Base-by-base conservation (phyloP, 2,888 invertebrate species). In the Lepetodrilus schrolli region DNA sequence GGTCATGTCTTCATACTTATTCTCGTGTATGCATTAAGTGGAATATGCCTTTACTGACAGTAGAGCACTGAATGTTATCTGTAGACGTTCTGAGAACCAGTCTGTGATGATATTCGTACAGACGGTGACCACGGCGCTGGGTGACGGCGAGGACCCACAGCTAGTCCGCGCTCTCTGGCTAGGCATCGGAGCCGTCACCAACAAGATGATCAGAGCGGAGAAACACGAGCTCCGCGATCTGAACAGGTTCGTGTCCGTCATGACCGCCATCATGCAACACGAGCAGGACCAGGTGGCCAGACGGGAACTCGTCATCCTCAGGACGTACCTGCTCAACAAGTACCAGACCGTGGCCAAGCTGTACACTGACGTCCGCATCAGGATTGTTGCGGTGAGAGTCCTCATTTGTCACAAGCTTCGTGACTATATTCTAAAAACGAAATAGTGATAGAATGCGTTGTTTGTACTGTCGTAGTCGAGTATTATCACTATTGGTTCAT, bases 191-290 rank as follows among this genome's bases (percentile, higher is more conserved):
- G 72, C 81, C n/a, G 65, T 84, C 2, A 80, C 80, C 2, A 49
- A 77, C 69, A 81, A 78, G 51, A 73, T 83, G 66, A 71, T 65
- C 5, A 69, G 47, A 7, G 49, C 75, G 8, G 66, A 74, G 34
- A 36, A 49, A 13, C 50, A 70, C 7, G 38, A 69, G 34, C 36
- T 38, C 7, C 65, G 26, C 21, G 20, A 71, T 26, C 49, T 80
- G 3, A 4, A 43, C 26, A 38, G 86, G 78, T 78, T 85, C 47
- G 75, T 88, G 38, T 76, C 82, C 49, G 79, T 85, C 4, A 72
- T 76, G 17, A 23, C 73, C 49, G 58, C 51, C 30, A 48, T 80
- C 17, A 37, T 72, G n/a, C 23, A 50, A 8, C 34, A 21, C 2
- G 78, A 66, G 49, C 38, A 66, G 70, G 23, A 66, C 72, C 26